Conservation (phyloP, 2,797 vertebrate species). For the Microtus californicus region DNA sequence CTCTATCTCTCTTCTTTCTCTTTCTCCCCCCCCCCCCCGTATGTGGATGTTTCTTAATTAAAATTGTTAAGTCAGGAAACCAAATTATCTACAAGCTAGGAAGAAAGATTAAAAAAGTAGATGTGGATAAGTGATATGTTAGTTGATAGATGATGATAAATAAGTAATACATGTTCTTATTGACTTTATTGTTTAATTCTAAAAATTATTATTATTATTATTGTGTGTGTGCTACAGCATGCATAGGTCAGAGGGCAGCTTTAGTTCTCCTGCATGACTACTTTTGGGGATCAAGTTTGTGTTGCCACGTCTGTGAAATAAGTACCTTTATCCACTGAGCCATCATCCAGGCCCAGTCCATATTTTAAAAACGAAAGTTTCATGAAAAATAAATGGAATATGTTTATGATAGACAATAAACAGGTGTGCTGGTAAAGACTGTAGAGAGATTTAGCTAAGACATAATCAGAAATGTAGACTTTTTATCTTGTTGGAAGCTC, state of each 20-base stretch:
- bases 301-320: not conserved
- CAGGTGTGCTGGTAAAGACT: not conserved
- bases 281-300: not conserved
- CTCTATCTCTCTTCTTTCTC: too few species aligned
- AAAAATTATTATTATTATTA: not conserved
- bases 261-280: not conserved
- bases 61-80: constrained; percentile 7
- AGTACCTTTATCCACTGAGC: not conserved
- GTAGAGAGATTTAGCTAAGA: constrained; percentile 1
- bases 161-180: not conserved
- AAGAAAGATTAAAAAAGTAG: not conserved
- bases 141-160: not conserved
- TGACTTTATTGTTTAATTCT: not conserved
- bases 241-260: not conserved
- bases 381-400: not conserved
- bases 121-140: constrained; percentile 1
- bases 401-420: not conserved
- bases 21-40: too few species aligned
- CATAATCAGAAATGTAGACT: not conserved
- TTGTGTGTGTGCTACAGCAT: not conserved
- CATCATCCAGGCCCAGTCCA: not conserved
- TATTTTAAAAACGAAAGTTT: not conserved
- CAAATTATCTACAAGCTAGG: not conserved
- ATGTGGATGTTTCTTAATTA: not conserved
- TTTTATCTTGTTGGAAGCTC: constrained; percentile 22